A percentile compares a stretch with the other conserved stretches of the same genome.
These are phyloP conservation scores for Cremastinae sp. DNA, from an alignment of 2,888 invertebrate genomes.

Conservation along the genomic window DNA sequence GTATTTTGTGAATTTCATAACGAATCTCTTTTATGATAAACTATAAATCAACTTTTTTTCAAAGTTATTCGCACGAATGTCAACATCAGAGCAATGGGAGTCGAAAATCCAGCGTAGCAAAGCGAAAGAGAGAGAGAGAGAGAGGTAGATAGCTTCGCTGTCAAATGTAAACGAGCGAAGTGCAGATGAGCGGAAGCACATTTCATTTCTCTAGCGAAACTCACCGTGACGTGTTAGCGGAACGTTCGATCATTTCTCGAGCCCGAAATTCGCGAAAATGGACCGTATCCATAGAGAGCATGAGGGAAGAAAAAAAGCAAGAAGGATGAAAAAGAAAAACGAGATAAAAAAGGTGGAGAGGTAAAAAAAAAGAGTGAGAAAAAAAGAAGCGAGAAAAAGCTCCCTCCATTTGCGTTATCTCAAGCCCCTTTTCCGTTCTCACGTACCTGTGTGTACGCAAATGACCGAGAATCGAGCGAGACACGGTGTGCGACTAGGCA, in stretches of 20 bases:
- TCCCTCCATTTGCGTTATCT: slow-evolving; percentile 48
- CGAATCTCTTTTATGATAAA: too few species aligned
- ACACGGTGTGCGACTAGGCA: slow-evolving; percentile 46
- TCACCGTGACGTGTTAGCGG: slow-evolving; percentile 49
- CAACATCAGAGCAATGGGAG: too few species aligned
- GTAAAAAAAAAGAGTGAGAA: too few species aligned
- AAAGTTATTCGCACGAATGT: too few species aligned
- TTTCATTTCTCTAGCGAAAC: slow-evolving; percentile 61
- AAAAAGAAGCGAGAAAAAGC: background rate
- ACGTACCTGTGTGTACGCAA: background rate
- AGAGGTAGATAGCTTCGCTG: too few species aligned
- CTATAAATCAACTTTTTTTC: too few species aligned
- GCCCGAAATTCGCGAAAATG: slow-evolving; percentile 37
- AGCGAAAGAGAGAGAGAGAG: too few species aligned
- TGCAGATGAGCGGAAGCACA: slow-evolving; percentile 19
- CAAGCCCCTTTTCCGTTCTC: slow-evolving; percentile 7
- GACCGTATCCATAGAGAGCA: slow-evolving; percentile 47
- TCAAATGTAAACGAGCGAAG: too few species aligned
- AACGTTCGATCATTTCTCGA: slow-evolving; percentile 59
- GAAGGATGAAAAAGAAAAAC: slow-evolving; percentile 45
- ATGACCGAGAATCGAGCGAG: slow-evolving; percentile 44
- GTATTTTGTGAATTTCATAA: too few species aligned
- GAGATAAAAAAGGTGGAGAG: slow-evolving; percentile 8
- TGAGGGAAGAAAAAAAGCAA: slow-evolving; percentile 33
- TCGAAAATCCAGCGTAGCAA: too few species aligned